Base-by-base conservation (phyloP, 2,797 vertebrate species). In the Hippoglossus hippoglossus region DNA sequence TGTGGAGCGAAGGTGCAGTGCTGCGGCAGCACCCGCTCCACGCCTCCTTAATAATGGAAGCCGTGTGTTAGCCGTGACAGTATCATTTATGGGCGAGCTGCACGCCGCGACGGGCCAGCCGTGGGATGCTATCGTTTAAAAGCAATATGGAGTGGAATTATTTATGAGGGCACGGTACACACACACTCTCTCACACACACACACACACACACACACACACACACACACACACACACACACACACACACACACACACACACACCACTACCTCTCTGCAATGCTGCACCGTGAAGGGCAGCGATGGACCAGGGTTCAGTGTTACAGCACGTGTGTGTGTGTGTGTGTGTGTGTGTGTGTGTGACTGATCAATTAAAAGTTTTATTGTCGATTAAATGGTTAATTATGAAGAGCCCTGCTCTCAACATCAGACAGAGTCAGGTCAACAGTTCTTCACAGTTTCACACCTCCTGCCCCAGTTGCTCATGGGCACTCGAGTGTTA, bases 71-170 rank as follows among this genome's bases (percentile, higher is more conserved):
- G 85, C 66, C 75, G 82, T 89, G 86, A 93, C 90, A 90, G 87
- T 72, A 84, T 90, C 88, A 89, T 93, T 93, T 92, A 94, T 92
- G 92, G 86, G 58, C 62, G 28, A 60, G 58, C 76, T 79, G 89
- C 77, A 74, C 67, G 67, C 80, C 66, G 68, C 71, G 79, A 73
- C 61, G 64, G 81, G 75, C 73, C 78, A 36, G 81, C 72, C 71
- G 77, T 64, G 85, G 91, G 89, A 91, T 73, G 88, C 93, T 92
- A 90, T 87, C 89, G 83, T 92, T 92, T 93, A 90, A 90, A 91
- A 89, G 90, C 86, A 92, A 89, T 87, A 91, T 89, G 79, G 91
- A 90, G 85, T 65, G 61, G 89, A 86, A 91, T 92, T 90, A 92
- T 92, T 92, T 92, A 91, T 91, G 87, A 90, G 87, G 75, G 62